Evolutionary conservation across 2,888 invertebrate species (phyloP), one percentile per base, ranked within the genome.

Genomic region (Diplolepis rosae): DNA sequence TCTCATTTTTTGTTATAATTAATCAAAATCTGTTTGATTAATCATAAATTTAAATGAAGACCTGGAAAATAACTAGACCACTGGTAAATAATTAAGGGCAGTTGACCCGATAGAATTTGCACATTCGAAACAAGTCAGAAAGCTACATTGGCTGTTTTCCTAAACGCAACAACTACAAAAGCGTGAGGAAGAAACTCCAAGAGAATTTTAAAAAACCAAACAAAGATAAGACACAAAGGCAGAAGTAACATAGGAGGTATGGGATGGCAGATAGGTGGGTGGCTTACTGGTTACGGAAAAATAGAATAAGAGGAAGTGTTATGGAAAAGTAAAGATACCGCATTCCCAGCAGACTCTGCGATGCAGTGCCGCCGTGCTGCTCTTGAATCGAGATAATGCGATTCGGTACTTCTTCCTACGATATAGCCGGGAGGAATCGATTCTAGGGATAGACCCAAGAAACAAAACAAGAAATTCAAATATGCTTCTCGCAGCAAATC

Each of bases 381-480:
- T 78, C 70, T 77, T 54, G 77, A 78, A 79, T 75, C 76, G 76
- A 75, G 70, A 81, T 80, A 78, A 78, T 71, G 75, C 39, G 69
- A 77, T 76, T 76, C 74, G 73, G 74, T 73, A 69, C 51, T 32
- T 48, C 70, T 79, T 71, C 69, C 71, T 72, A 75, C 66, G 22
- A n/a, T n/a, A n/a, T n/a, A 50, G 69, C 72, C 73, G 73, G 70
- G 51, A 30, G 70, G 27, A 74, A 74, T 80, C 75, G 56, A 79
- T 80, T 69, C 51, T 27, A 7, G n/a, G n/a, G 11, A 39, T 39
- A 61, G 39, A 35, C 22, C 13, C 11, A 48, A 7, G 9, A 39
- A 2, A 5, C 13, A 9, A 39, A 39, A 39, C 39, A 13, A 39
- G 39, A 13, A 6, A 39, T 39, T 39, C 11, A n/a, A n/a, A n/a